phyloP scores from a whole-genome alignment of 2,797 vertebrate genomes.

The Spinus olivaceus region DNA sequence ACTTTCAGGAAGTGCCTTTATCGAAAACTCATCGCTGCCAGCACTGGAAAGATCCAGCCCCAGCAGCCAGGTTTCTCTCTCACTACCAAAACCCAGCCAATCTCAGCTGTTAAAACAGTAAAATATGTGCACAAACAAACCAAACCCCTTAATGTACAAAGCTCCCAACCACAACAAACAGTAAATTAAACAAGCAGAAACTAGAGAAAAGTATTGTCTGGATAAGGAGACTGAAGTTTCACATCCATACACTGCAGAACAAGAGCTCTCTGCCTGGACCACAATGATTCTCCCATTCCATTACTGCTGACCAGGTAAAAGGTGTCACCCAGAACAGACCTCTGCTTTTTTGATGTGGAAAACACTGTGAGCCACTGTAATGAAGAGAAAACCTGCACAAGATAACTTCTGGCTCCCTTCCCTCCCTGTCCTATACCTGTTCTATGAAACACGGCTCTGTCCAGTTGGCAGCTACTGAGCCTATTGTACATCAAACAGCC shows the following conservation, averaged over 20 bases:
- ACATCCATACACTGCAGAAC: background rate
- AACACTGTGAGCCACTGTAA: background rate
- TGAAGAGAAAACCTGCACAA: background rate
- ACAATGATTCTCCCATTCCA: background rate
- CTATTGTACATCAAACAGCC: background rate
- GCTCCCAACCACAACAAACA: background rate
- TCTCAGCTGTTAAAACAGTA: background rate
- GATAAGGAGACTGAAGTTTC: background rate
- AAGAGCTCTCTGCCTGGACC: background rate
- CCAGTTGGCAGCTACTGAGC: background rate
- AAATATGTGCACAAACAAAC: background rate
- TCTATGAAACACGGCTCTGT: background rate
- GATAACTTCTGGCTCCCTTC: background rate
- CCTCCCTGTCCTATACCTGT: background rate
- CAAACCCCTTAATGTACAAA: background rate
- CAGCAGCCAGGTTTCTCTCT: background rate
- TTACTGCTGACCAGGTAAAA: background rate
- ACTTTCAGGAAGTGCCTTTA: conserved; percentile 10
- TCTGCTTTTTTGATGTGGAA: rapidly evolving
- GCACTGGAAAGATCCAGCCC: background rate
- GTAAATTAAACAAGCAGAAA: background rate
- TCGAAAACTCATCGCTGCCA: background rate
- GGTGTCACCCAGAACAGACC: background rate
- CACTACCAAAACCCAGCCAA: background rate
- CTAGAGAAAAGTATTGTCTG: background rate